Base-by-base conservation (phyloP, 1,140 invertebrate species). In the Orius insidiosus region DNA sequence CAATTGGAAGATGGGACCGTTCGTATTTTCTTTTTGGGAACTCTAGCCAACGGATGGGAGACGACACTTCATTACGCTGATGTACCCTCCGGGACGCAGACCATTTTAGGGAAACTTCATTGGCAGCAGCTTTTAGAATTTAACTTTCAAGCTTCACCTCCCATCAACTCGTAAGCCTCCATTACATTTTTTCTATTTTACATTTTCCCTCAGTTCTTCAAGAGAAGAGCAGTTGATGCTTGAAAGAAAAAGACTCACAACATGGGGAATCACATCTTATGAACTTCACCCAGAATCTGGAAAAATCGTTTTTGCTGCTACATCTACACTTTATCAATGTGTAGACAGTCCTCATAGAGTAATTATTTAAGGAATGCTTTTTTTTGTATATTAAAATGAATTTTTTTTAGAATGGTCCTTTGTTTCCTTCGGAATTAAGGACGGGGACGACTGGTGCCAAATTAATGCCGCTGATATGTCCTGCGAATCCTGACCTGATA, bases 261-360 rank as follows among this genome's bases (percentile, higher is more conserved):
- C 84, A 1, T 92, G 85, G 76, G 93, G 93, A 13, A 93, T 97
- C 39, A 92, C 86, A 2, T 85, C 85, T 8, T 97, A 93, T 58
- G 87, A 95, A 58, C 66, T 92, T 36, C 82, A 92, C 57, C 69
- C 72, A 14, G 68, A 71, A 2, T 75, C 77, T 41, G 86, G 86
- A 14, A 78, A 81, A 57, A 76, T 96, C 53, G 76, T 95, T 14
- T 95, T 96, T 64, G 85, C 89, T 33, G 84, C 86, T 50, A 78
- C 80, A 0, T 85, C 85, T 53, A 82, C 78, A 50, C 66, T 95
- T 36, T 94, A 72, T 60, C 75, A 82, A 51, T 85, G 82, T 61
- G 59, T 75, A 45, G 84, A 88, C 59, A 72, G 69, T 49, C 75
- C 77, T 51, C 74, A 73, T 52, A 70, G 69, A 61, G 78, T 82